Evolutionary conservation across 2,797 vertebrate genomes (phyloP).

Genomic region (Crocidura indochinensis): DNA sequence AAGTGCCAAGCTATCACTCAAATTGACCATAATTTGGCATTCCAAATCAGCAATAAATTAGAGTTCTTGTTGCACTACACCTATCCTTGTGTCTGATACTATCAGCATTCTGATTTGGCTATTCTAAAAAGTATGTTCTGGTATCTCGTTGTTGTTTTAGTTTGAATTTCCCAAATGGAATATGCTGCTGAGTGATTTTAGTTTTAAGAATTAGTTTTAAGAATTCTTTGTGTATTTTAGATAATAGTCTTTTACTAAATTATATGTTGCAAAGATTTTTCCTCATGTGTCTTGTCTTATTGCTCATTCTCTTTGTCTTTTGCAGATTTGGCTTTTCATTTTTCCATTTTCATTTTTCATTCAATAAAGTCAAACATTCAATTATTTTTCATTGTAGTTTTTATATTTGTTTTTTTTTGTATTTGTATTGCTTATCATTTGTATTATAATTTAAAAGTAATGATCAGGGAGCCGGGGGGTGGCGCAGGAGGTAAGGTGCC

Average conservation of each 20-base stretch:
- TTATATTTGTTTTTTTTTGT: too few relatives aligned
- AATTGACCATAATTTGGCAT: background rate
- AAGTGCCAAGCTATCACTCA: background rate
- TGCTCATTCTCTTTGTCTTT: constrained; percentile 32
- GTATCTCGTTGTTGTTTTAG: constrained; percentile 3
- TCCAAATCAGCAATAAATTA: background rate
- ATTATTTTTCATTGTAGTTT: constrained; percentile 16
- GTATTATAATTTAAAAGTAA: constrained; percentile 27
- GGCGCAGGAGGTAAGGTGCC: too few relatives aligned
- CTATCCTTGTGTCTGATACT: background rate
- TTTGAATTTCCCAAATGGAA: constrained; percentile 31
- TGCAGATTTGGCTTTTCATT: constrained; percentile 14
- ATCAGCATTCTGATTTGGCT: background rate
- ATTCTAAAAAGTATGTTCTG: background rate
- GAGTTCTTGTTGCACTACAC: background rate
- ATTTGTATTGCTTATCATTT: too few relatives aligned
- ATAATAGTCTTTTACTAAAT: background rate
- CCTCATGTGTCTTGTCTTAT: background rate
- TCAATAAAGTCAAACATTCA: constrained; percentile 40
- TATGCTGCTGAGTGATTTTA: background rate
- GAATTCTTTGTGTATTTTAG: background rate
- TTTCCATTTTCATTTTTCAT: too few relatives aligned
- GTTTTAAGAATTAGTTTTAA: constrained; percentile 37
- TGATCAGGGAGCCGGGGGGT: too few relatives aligned
- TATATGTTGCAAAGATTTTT: background rate